Evolutionary conservation across 1,140 invertebrate genomes (phyloP).

Genomic region (Heterodera carotae): DNA sequence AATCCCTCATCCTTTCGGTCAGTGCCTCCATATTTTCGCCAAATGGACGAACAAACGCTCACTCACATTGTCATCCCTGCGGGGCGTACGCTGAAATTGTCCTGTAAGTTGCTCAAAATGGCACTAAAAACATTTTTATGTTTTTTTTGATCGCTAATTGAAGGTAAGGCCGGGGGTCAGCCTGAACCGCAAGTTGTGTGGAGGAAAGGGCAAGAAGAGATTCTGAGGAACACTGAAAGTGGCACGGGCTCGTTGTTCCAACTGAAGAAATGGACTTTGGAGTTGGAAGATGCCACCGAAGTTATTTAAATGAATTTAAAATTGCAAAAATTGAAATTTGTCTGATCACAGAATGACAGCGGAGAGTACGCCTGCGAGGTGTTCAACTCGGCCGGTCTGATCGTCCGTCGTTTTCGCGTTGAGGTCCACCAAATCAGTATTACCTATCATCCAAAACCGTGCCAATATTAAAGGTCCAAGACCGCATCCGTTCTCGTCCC

Average conservation of each 20-base stretch:
- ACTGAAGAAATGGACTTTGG: slow-evolving; percentile 56
- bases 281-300: slow-evolving; percentile 63
- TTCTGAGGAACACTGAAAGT: slow-evolving; percentile 45
- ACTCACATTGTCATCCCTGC: slow-evolving; percentile 53
- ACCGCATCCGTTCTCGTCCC: slow-evolving; percentile 56
- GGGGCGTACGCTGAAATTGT: slow-evolving; percentile 55
- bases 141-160: background rate
- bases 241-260: slow-evolving; percentile 54
- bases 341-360: background rate
- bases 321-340: background rate
- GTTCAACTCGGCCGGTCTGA: slow-evolving; percentile 55
- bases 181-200: slow-evolving; percentile 61
- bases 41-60: slow-evolving; percentile 43
- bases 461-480: slow-evolving; percentile 35
- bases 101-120: slow-evolving; percentile 30
- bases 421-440: too few relatives aligned
- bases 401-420: slow-evolving; percentile 52
- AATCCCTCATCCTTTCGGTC: slow-evolving; percentile 1
- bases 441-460: background rate
- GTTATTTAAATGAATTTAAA: slow-evolving; percentile 33
- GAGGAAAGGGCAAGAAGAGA: slow-evolving; percentile 50
- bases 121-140: background rate
- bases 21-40: slow-evolving; percentile 58
- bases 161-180: slow-evolving; percentile 52
- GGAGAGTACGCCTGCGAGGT: slow-evolving; percentile 55